Base-by-base conservation (phyloP, 2,797 vertebrate species). In the Coregonus ussuriensis region DNA sequence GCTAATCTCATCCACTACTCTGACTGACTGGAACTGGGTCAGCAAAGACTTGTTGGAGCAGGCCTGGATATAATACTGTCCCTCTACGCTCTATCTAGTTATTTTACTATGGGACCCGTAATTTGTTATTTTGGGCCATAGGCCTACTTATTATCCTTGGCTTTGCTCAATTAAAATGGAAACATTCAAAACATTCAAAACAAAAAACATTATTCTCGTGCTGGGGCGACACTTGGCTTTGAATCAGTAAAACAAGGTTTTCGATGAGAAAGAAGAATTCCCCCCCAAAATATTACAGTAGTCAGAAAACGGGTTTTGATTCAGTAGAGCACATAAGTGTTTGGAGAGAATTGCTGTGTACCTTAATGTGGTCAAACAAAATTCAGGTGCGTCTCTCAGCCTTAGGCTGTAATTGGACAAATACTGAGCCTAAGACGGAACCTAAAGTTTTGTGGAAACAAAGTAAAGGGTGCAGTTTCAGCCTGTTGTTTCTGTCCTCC, bases 1-100 rank as follows among this genome's bases (percentile, higher is more conserved):
- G 93, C 90, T 93, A 93, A 93, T 93, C 91, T 89, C 90, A 88
- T 91, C 87, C 87, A 14, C 89, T 88, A 85, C 90, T 91, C 87
- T 54, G 53, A 59, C 41, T 89, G 89, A 83, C 86, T 87, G 90
- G 86, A 94, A 93, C 85, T 92, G 86, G 93, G 92, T 93, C 91
- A 91, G 91, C 63, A 83, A 53, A 83, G 87, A 87, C 88, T 81
- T 82, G 83, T 86, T 86, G 81, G 83, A 88, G 87, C 84, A 78
- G 81, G 72, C 63, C 86, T 91, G 67, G 15, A 62, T 74, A 37
- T 41, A 37, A 82, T 83, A 86, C 84, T 74, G 84, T 86, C 83
- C 85, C 78, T 54, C 77, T 85, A 76, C 41, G 72, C 66, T 47
- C 71, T 79, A 63, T 76, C 79, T 37, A 25, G 31, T 67, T 65